phyloP scores from a whole-genome alignment of 2,113 vertebrate species.

The Ceyx melanurus region DNA sequence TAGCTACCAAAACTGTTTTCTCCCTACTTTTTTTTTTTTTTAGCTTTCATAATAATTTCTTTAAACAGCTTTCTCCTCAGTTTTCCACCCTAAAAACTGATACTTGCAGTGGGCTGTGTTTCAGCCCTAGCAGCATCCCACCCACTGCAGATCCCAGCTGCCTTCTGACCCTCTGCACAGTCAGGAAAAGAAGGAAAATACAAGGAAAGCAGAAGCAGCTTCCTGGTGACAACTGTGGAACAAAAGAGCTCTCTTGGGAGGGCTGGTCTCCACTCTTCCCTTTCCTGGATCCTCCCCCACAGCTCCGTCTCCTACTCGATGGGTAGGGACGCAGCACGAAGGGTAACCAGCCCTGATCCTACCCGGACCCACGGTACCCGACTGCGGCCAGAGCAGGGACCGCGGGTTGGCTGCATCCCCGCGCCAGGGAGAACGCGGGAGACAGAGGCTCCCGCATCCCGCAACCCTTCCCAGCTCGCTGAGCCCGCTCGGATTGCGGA shows the following conservation, averaged over 20 bases:
- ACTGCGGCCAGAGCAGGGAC: accelerated
- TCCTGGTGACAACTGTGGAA: neutral
- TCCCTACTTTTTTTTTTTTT: neutral
- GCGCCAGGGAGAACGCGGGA: accelerated
- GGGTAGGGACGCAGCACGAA: neutral
- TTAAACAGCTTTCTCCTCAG: neutral
- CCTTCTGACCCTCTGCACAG: neutral
- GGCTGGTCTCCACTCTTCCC: neutral
- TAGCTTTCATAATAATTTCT: neutral
- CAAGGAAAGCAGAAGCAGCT: neutral
- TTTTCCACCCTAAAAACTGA: neutral
- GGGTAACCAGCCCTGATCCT: accelerated
- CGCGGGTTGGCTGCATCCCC: accelerated
- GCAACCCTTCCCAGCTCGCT: too few species aligned
- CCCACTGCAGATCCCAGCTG: neutral
- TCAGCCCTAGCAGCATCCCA: neutral
- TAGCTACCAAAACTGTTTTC: neutral
- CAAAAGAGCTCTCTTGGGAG: neutral
- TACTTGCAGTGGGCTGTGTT: neutral
- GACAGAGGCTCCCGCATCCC: too few species aligned
- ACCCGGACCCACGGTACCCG: neutral
- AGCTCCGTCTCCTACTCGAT: neutral
- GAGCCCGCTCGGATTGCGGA: too few species aligned
- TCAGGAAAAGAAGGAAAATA: neutral
- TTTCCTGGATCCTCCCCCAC: neutral